Evolutionary conservation across 2,888 invertebrate species (phyloP), one percentile per base, ranked within the genome.

Genomic region (Byasa hedistus): DNA sequence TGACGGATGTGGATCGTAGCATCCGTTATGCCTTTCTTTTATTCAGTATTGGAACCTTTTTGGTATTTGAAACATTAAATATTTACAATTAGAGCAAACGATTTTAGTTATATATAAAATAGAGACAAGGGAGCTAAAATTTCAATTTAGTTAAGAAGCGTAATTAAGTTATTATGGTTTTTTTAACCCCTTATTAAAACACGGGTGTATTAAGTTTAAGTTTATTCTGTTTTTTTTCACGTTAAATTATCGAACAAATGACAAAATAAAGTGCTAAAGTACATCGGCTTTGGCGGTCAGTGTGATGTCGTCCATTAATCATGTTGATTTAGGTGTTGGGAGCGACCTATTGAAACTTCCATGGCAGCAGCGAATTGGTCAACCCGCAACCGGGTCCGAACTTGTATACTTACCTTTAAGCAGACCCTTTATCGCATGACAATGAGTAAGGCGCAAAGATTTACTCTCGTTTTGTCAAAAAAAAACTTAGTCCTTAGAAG

Each of bases 251-350:
- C 3, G 15, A 8, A 23, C 24, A 15, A 44, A 44, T 15, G 15
- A 44, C 15, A 44, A 52, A 52, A 22, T 22, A 21, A 24, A 55
- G 55, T 22, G 24, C 15, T 8, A 55, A 55, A 55, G 12, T 24
- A 22, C 22, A 55, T 52, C 19, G 15, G 22, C 52, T 17, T 55
- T 12, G 21, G 54, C 54, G 54, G 54, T 0, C 7, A n/a, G 54
- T 54, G 4, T 54, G 54, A 54, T 54, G 5, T 54, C 54, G 54
- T 54, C 55, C 55, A 61, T 61, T 55, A 61, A 61, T 61, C 61
- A 44, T 3, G 19, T 61, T 61, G 44, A 61, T 61, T 61, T 61
- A 61, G 39, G 55, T 39, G 55, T 39, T 24, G 55, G 17, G 32
- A 17, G 19, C 55, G 12, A 36, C 55, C 61, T 55, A 61, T 61